phyloP scores from a whole-genome alignment of 2,797 vertebrate genomes.

The Bucorvus abyssinicus region DNA sequence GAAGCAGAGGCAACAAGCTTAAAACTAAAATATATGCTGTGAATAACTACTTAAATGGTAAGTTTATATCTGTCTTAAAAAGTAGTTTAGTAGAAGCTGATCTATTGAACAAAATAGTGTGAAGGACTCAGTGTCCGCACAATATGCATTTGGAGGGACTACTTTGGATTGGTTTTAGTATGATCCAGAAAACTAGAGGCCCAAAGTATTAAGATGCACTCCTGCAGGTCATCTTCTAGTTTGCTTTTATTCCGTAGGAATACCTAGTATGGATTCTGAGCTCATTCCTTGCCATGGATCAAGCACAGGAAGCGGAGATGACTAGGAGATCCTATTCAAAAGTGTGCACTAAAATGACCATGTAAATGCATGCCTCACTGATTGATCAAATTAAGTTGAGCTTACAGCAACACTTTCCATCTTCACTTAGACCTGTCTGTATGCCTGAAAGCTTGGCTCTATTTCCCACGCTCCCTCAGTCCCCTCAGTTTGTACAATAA shows the following conservation, averaged over 20 bases:
- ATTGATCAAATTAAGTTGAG: neutral
- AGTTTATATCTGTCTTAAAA: neutral
- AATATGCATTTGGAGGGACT: neutral
- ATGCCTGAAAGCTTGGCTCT: neutral
- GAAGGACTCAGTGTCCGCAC: neutral
- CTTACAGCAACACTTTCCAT: neutral
- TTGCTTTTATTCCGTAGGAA: neutral
- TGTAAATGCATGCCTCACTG: fast-evolving
- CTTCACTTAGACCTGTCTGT: neutral
- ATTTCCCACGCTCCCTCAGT: neutral
- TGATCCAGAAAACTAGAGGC: neutral
- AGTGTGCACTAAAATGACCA: neutral
- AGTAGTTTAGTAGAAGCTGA: neutral
- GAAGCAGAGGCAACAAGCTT: neutral
- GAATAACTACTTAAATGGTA: neutral
- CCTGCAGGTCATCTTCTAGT: neutral
- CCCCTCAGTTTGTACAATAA: neutral
- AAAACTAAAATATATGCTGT: neutral
- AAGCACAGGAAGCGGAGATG: neutral
- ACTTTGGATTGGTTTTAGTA: neutral
- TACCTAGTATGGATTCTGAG: neutral
- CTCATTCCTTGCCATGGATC: neutral
- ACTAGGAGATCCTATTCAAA: neutral
- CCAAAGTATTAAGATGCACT: neutral
- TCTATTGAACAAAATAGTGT: neutral